Evolutionary conservation across 2,888 invertebrate genomes (phyloP).

Genomic region (Morpho helenor): DNA sequence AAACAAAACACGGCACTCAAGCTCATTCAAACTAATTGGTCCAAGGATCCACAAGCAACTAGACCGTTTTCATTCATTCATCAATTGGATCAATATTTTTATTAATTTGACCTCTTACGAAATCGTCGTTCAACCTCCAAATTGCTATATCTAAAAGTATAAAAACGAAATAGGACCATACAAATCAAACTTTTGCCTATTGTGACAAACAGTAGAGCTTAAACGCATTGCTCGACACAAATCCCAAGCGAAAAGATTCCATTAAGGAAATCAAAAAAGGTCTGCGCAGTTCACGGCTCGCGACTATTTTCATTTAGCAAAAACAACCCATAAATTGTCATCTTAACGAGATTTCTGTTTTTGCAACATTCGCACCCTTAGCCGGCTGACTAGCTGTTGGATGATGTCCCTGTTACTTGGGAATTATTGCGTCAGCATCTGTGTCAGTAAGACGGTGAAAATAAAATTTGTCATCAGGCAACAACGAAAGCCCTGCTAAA

Average conservation of each 20-base stretch:
- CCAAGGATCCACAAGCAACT: too few relatives aligned
- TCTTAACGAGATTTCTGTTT: constrained; percentile 79
- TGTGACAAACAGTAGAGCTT: constrained; percentile 48
- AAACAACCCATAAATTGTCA: constrained; percentile 80
- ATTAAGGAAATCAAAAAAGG: constrained; percentile 80
- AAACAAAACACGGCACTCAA: too few relatives aligned
- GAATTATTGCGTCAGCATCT: constrained; percentile 50
- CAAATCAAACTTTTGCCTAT: constrained; percentile 22
- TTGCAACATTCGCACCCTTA: constrained; percentile 72
- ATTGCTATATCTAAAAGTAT: background rate
- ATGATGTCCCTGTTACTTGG: constrained; percentile 42
- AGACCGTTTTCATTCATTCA: too few relatives aligned
- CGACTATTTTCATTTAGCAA: constrained; percentile 80
- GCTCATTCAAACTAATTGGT: too few relatives aligned
- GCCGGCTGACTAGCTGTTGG: constrained; percentile 35
- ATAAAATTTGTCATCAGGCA: constrained; percentile 11
- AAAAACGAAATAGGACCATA: constrained; percentile 2
- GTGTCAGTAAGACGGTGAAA: constrained; percentile 8
- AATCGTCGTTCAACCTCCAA: background rate
- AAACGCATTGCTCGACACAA: constrained; percentile 66
- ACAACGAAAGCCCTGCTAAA: constrained; percentile 3
- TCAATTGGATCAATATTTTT: too few relatives aligned
- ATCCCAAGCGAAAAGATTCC: constrained; percentile 77
- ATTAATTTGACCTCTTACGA: background rate
- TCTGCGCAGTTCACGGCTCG: constrained; percentile 68